Percentiles rank a stretch among this genome's conserved stretches.
Conservation (phyloP, 2,888 invertebrate genomes). For the Apamea monoglypha region DNA sequence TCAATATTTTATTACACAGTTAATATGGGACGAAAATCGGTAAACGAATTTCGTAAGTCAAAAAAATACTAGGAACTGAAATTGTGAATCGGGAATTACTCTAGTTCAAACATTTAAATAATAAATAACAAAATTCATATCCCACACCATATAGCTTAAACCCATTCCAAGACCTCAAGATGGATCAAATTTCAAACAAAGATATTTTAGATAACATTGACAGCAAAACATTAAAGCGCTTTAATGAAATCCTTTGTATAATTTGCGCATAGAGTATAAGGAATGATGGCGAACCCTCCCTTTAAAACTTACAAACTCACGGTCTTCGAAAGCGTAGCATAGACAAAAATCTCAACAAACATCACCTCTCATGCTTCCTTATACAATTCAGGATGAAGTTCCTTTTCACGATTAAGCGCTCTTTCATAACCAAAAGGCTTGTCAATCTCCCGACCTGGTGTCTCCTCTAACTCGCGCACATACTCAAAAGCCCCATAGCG, state of each 20-base stretch:
- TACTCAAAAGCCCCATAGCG: constrained; percentile 66
- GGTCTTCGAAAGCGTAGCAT: constrained; percentile 4
- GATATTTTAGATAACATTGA: not conserved
- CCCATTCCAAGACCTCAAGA: not conserved
- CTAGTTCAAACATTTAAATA: constrained; percentile 1
- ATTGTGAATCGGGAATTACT: not conserved
- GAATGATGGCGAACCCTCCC: not conserved
- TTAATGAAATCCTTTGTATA: not conserved
- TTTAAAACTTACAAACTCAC: not conserved
- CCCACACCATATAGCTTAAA: not conserved
- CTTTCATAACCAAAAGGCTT: constrained; percentile 80
- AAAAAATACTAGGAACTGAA: not conserved
- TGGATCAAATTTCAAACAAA: not conserved
- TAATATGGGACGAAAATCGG: not conserved
- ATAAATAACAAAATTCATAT: constrained; percentile 8
- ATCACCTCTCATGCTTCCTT: constrained; percentile 72
- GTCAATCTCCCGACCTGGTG: constrained; percentile 69
- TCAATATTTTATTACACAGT: constrained; percentile 5
- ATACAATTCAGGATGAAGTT: constrained; percentile 81
- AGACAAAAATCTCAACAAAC: constrained; percentile 1
- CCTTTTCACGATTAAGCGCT: constrained; percentile 71
- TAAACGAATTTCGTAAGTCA: not conserved
- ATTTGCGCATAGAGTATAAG: not conserved
- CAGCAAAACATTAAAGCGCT: not conserved
- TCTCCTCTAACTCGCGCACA: constrained; percentile 60